Evolutionary conservation across 2,888 invertebrate species (phyloP), one percentile per base, ranked within the genome.

Genomic region (Adelognathus sp.): DNA sequence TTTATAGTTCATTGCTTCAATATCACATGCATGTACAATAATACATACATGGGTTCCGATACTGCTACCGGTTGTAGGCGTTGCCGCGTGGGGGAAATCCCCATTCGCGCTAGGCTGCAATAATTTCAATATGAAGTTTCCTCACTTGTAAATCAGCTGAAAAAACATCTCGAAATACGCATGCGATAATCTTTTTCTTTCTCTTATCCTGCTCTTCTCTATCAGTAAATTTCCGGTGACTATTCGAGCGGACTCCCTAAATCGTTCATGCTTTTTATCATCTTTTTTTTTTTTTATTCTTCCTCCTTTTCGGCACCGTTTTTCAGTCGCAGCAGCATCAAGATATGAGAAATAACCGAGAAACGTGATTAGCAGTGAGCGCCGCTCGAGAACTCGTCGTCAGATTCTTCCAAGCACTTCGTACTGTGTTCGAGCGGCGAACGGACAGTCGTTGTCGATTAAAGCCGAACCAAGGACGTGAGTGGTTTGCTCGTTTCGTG

Each of bases 391-490:
- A 64, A 14, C 50, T 21, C 18, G 5, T 27, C 3, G 36, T 24
- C 39, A 16, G n/a, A 2, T 18, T 63, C 16, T 18, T 36, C 44
- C 52, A 33, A n/a, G 46, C 70, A 7, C 56, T 61, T 60, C 70
- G 7, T 50, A 41, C 46, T 27, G n/a, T 18, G 16, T 56, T 31
- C 67, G 58, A 52, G 70, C 31, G 39, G 44, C 21, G 61, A 54
- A 33, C 41, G 27, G 33, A 33, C 16, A 16, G 31, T 36, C 33
- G 46, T 36, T 56, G 33, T 33, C 75, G 66, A 75, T 79, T 75
- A n/a, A n/a, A 71, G 70, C 70, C 39, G 44, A 54, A 66, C 66
- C 79, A 79, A 79, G 79, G 79, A 70, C 79, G 75, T 44, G 71
- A 79, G 70, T 66, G 60, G 36, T 50, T 61, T 31, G 41, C 54